Conservation (phyloP, 92 coral and sea anemone genomes). For the Phenganax stokvisi region DNA sequence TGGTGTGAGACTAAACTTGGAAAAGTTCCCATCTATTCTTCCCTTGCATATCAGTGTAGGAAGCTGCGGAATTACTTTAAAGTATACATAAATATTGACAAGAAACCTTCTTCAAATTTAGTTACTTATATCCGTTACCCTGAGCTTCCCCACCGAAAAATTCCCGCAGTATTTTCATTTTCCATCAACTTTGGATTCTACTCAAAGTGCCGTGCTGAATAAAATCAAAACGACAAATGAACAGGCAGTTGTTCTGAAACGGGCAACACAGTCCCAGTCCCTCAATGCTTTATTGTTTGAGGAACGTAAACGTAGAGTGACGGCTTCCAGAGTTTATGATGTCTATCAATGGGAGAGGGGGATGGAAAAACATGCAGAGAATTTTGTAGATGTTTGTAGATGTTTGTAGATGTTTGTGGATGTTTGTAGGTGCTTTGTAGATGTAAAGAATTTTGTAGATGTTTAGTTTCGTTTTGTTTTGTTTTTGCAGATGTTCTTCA, state of each 20-base stretch:
- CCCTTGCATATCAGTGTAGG: constrained; percentile 55
- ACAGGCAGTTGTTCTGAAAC: constrained; percentile 45
- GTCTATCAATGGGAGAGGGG: constrained; percentile 54
- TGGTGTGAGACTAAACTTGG: constrained; percentile 58
- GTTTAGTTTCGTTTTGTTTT: no score
- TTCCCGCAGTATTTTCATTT: constrained; percentile 38
- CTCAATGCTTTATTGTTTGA: constrained; percentile 42
- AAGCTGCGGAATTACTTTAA: constrained; percentile 49
- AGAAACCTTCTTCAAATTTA: constrained; percentile 9
- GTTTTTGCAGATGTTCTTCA: constrained; percentile 33
- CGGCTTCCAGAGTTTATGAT: constrained; percentile 52
- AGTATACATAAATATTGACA: constrained; percentile 49
- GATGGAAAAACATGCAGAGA: constrained; percentile 53
- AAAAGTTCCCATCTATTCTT: constrained; percentile 50
- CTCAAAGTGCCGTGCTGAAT: constrained; percentile 36
- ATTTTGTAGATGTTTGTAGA: constrained; percentile 31
- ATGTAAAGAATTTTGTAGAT: no score
- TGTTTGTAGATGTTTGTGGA: no score
- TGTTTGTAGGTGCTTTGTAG: no score
- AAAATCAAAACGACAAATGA: constrained; percentile 42
- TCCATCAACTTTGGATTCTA: constrained; percentile 24
- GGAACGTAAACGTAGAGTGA: constrained; percentile 47
- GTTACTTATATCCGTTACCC: constrained; percentile 36
- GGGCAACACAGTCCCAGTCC: constrained; percentile 50
- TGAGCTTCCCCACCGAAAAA: constrained; percentile 28